Percentiles rank a stretch among this genome's conserved stretches.
Conservation (phyloP, 2,113 vertebrate species). For the Mus spicilegus region DNA sequence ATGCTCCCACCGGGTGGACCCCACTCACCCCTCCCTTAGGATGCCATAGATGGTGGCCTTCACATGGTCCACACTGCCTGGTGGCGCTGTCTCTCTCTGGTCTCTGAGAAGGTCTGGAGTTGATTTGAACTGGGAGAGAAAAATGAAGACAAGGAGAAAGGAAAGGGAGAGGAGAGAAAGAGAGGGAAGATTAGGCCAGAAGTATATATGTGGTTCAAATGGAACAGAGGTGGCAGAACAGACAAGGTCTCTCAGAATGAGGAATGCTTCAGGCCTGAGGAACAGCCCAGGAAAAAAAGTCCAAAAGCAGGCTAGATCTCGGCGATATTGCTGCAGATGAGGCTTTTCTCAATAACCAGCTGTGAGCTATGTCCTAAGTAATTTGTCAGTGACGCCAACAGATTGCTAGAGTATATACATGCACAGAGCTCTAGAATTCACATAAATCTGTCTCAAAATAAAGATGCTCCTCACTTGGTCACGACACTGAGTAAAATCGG, state of each 20-base stretch:
- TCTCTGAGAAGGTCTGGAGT: slow-evolving; percentile 95
- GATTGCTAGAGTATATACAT: neutral
- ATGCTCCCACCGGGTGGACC: fast-evolving
- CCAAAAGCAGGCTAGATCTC: neutral
- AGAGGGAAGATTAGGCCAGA: neutral
- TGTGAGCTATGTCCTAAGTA: neutral
- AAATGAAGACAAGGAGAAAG: slow-evolving; percentile 53
- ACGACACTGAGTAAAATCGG: neutral
- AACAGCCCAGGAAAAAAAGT: too few relatives aligned
- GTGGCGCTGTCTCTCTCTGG: slow-evolving; percentile 89
- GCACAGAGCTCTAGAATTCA: neutral
- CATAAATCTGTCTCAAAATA: neutral
- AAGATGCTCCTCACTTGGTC: neutral
- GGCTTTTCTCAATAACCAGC: slow-evolving; percentile 6
- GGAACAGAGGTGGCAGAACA: neutral
- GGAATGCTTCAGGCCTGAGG: neutral
- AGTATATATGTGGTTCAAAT: neutral
- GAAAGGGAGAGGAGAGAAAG: neutral
- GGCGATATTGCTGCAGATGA: neutral
- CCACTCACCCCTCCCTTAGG: slow-evolving; percentile 92
- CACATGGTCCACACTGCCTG: slow-evolving; percentile 86
- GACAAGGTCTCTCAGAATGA: neutral
- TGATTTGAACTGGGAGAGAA: slow-evolving; percentile 88
- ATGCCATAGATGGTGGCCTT: slow-evolving; percentile 91
- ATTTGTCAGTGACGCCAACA: neutral